These are phyloP conservation scores for Bos taurus DNA, from an alignment of 2,113 vertebrate species.

Conservation along the genomic window ARS-UCD2.0 NC_037340.1:79211001-79211500, in stretches of 20 bases:
- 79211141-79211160: rapidly evolving
- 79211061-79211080: background rate
- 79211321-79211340: background rate
- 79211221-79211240: rapidly evolving
- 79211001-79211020: background rate
- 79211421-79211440: background rate
- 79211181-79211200: background rate
- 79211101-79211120: background rate
- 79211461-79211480: background rate
- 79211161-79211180: background rate
- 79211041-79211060: background rate
- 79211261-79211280: background rate
- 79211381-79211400: background rate
- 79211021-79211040: background rate
- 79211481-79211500: background rate
- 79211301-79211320: rapidly evolving
- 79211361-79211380: background rate
- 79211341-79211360: background rate
- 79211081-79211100: background rate
- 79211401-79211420: background rate
- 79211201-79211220: background rate
- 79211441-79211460: background rate
- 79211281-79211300: rapidly evolving
- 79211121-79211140: background rate
- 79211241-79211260: background rate